Evolutionary conservation across 2,888 invertebrate genomes (phyloP), one percentile per base, ranked within the genome.

Genomic region (Cephus nigrinus): DNA sequence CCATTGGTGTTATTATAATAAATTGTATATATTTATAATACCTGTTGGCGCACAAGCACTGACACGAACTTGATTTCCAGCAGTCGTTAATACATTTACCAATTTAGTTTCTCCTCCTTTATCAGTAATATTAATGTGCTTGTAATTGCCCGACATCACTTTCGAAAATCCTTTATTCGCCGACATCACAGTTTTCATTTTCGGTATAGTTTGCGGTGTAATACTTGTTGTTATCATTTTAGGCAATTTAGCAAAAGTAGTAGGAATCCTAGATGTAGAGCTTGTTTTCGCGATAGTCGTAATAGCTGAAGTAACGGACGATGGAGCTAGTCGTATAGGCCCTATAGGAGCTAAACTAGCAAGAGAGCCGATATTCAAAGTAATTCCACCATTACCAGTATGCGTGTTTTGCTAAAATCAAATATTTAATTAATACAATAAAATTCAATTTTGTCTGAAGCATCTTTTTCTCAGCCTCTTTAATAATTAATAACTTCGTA

Each of bases 261-360:
- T 76, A 35, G 68, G 40, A 9, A 73, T 75, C 30, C 77, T 72
- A 11, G 74, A 35, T 9, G 40, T 68, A 3, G 34, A 74, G 35
- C 71, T 75, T 32, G 71, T 69, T 23, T 75, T 77, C 30, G 71
- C 34, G n/a, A 76, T 72, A 32, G 75, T 34, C 12, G 76, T 76
- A 11, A 79, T 31, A 15, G 78, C 76, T 76, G 84, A 82, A 73
- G 79, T 82, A 5, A 84, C 79, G 4, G 86, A 75, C n/a, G 86
- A 82, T 3, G 90, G 88, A 23, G 88, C 86, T 74, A 92, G 85
- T 79, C 90, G 88, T 76, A 92, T 89, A 4, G 92, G 91, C 3
- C 92, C 92, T 33, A 91, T 88, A 1, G 92, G 91, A 12, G 91
- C 88, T 71, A 92, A 79, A 83, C 92, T 92, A 3, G 92, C 92